These are phyloP conservation scores for Leucophora obtusa DNA, from an alignment of 2,888 invertebrate genomes.

Conservation along the genomic window DNA sequence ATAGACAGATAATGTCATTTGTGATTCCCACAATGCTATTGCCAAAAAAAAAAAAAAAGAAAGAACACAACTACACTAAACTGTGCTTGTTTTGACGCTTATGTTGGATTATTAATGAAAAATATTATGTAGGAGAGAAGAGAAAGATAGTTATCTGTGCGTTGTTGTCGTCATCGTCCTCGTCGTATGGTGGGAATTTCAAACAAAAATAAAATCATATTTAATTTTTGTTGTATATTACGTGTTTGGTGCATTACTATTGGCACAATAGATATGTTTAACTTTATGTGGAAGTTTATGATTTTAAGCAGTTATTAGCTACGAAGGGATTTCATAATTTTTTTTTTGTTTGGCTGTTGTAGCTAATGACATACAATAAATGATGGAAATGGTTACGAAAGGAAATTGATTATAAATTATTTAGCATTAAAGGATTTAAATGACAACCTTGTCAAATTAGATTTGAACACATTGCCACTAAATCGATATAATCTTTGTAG, in stretches of 20 bases:
- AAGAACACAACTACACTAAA: slow-evolving; percentile 21
- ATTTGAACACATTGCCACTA: background rate
- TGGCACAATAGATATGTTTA: background rate
- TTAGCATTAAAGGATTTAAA: slow-evolving; percentile 25
- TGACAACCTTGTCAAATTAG: slow-evolving; percentile 22
- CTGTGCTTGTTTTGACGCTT: slow-evolving; percentile 23
- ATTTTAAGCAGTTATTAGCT: slow-evolving; percentile 40
- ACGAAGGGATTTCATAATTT: background rate
- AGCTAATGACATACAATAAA: slow-evolving; percentile 25
- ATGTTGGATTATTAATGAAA: slow-evolving; percentile 51
- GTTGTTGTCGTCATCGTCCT: slow-evolving; percentile 4
- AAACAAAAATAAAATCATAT: slow-evolving; percentile 9
- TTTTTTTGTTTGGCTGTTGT: slow-evolving; percentile 2
- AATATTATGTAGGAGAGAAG: slow-evolving; percentile 37
- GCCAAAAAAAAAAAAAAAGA: slow-evolving; percentile 6
- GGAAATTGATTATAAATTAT: slow-evolving; percentile 33
- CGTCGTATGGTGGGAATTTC: slow-evolving; percentile 25
- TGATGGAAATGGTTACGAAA: slow-evolving; percentile 8
- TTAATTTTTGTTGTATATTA: slow-evolving; percentile 5
- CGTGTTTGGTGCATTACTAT: background rate
- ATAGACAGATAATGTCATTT: slow-evolving; percentile 55
- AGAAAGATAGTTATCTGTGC: slow-evolving; percentile 21
- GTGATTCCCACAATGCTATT: slow-evolving; percentile 47
- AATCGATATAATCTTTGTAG: background rate
- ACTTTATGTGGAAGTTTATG: slow-evolving; percentile 25